A percentile compares a stretch with the other conserved stretches of the same genome.
Evolutionary conservation across 1,140 invertebrate species (phyloP).

Genomic region (Pseudomyrmex dendroicus): DNA sequence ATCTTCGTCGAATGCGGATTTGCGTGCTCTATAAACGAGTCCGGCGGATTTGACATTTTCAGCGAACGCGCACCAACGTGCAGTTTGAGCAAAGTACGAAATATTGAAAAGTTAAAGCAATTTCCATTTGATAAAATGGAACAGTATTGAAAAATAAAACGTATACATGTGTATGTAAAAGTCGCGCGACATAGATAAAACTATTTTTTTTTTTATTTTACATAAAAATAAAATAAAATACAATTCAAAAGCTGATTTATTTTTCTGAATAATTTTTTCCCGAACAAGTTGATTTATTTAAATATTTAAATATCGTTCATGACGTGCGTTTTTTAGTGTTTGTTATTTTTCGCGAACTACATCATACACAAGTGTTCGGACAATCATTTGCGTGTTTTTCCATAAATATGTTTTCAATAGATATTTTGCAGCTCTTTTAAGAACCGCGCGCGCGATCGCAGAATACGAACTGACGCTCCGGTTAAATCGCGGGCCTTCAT

Average conservation of each 20-base stretch:
- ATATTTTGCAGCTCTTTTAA: no score
- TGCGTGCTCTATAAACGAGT: not conserved
- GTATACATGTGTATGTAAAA: not conserved
- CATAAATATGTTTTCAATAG: not conserved
- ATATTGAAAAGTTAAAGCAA: conserved; percentile 16
- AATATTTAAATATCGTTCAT: no score
- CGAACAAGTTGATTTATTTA: no score
- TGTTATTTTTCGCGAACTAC: no score
- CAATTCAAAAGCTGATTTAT: not conserved
- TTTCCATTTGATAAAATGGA: not conserved
- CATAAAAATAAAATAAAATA: not conserved
- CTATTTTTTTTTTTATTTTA: not conserved
- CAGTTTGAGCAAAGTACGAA: not conserved
- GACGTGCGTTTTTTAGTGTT: no score
- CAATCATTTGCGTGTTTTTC: not conserved
- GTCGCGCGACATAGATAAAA: not conserved
- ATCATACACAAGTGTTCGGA: not conserved
- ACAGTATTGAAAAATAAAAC: conserved; percentile 2
- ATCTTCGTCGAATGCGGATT: conserved; percentile 26
- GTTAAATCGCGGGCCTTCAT: conserved; percentile 54
- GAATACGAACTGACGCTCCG: conserved; percentile 42
- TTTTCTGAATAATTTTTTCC: not conserved
- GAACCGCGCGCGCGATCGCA: not conserved
- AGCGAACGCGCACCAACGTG: not conserved
- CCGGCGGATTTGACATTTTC: conserved; percentile 7